A percentile compares a stretch with the other conserved stretches of the same genome.
Evolutionary conservation across 2,888 invertebrate genomes (phyloP).

Genomic region (Frankliniella intonsa): DNA sequence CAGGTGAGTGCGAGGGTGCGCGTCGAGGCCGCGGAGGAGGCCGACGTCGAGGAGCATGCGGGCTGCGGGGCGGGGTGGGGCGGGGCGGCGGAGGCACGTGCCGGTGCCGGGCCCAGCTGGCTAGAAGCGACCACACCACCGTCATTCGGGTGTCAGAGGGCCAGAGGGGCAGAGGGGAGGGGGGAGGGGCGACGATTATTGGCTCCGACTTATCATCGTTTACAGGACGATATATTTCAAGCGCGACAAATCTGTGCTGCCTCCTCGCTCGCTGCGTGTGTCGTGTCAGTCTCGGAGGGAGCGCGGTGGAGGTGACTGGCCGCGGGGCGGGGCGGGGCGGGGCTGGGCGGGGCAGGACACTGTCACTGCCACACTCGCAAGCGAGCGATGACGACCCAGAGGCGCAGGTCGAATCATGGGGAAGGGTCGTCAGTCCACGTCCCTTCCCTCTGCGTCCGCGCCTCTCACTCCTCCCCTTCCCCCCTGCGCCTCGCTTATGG

Average conservation of each 20-base stretch:
- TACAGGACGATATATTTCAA: slow-evolving; percentile 23
- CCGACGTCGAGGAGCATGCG: not conserved
- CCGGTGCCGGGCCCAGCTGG: not conserved
- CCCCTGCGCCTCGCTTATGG: too few species aligned
- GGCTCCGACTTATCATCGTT: slow-evolving; percentile 29
- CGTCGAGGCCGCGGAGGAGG: too few species aligned
- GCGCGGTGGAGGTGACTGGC: not conserved
- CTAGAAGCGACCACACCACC: too few species aligned
- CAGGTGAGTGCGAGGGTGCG: slow-evolving; percentile 55
- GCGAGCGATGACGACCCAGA: not conserved
- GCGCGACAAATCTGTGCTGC: slow-evolving; percentile 6
- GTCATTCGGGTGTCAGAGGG: too few species aligned
- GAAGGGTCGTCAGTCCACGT: too few species aligned
- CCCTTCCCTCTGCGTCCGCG: too few species aligned
- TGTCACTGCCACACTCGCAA: too few species aligned
- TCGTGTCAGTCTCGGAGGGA: not conserved
- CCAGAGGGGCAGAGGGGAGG: too few species aligned
- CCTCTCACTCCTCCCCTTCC: too few species aligned
- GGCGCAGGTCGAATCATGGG: too few species aligned
- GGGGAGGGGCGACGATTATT: not conserved
- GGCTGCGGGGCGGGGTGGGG: not conserved
- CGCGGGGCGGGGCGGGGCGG: too few species aligned
- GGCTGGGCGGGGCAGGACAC: too few species aligned
- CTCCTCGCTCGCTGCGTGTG: not conserved
- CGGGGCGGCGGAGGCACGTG: not conserved